Evolutionary conservation across 2,113 vertebrate species (phyloP).

Genomic region (Chrysochloris asiatica): DNA sequence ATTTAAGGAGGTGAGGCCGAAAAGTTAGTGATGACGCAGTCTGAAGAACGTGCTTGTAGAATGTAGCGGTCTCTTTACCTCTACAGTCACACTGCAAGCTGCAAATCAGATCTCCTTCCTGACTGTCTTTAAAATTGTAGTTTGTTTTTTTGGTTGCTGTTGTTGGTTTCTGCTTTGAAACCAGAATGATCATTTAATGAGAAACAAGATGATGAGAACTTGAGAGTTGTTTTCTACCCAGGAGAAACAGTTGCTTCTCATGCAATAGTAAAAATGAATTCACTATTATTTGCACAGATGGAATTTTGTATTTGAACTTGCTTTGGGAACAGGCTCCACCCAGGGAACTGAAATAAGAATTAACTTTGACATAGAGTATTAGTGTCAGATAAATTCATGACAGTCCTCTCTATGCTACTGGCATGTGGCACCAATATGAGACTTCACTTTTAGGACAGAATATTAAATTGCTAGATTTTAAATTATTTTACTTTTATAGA

Average conservation of each 20-base stretch:
- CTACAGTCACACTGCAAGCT: not conserved
- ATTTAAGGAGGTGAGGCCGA: not conserved
- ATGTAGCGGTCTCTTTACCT: not conserved
- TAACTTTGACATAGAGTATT: constrained; percentile 55
- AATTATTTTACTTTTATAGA: constrained; percentile 51
- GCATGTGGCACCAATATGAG: not conserved
- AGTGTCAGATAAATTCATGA: constrained; percentile 41
- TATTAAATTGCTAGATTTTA: constrained; percentile 38
- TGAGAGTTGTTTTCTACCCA: constrained; percentile 50
- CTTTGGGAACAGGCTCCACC: constrained; percentile 64
- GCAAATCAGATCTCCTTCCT: constrained; percentile 40
- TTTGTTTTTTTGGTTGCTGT: constrained; percentile 15
- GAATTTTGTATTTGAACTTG: constrained; percentile 59
- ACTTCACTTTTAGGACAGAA: constrained; percentile 41
- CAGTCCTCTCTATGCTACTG: constrained; percentile 26
- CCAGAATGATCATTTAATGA: constrained; percentile 55
- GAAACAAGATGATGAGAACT: constrained; percentile 60
- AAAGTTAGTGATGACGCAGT: not conserved
- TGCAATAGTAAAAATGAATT: constrained; percentile 66
- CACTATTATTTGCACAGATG: constrained; percentile 67
- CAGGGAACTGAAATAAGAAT: constrained; percentile 18
- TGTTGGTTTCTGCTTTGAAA: constrained; percentile 50
- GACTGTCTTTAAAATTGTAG: constrained; percentile 37
- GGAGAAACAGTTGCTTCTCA: constrained; percentile 64
- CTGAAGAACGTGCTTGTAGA: not conserved